phyloP scores from a whole-genome alignment of 2,113 vertebrate species.

The Uria lomvia region DNA sequence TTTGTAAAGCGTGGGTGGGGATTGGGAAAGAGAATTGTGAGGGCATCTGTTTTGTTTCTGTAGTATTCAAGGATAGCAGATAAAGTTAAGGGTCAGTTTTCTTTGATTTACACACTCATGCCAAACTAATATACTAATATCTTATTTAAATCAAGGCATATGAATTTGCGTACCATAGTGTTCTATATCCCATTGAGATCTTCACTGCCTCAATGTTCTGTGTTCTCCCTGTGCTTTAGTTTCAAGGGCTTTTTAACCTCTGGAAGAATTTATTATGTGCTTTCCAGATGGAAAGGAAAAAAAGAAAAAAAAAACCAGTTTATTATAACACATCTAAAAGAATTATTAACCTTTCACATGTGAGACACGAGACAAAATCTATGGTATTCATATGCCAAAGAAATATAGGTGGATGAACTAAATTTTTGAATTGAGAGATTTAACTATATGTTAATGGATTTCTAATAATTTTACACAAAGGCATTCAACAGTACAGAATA shows the following conservation, averaged over 20 bases:
- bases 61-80: neutral
- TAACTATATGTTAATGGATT: neutral
- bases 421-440: neutral
- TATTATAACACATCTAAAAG: neutral
- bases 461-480: neutral
- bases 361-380: neutral
- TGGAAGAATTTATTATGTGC: slow-evolving; percentile 46
- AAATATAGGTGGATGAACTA: neutral
- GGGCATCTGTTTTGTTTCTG: neutral
- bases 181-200: slow-evolving; percentile 2
- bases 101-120: neutral
- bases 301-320: neutral
- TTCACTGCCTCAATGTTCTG: neutral
- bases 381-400: neutral
- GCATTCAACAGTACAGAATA: neutral
- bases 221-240: neutral
- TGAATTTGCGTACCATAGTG: neutral
- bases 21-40: neutral
- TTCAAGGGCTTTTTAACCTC: slow-evolving; percentile 42
- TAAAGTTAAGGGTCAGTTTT: neutral
- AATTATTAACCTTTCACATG: neutral
- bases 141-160: slow-evolving; percentile 11
- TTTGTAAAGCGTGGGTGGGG: neutral
- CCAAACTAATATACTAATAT: slow-evolving; percentile 6
- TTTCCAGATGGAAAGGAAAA: neutral